Conservation (phyloP, 2,888 invertebrate genomes). For the Hydroisotoma schaefferi region DNA sequence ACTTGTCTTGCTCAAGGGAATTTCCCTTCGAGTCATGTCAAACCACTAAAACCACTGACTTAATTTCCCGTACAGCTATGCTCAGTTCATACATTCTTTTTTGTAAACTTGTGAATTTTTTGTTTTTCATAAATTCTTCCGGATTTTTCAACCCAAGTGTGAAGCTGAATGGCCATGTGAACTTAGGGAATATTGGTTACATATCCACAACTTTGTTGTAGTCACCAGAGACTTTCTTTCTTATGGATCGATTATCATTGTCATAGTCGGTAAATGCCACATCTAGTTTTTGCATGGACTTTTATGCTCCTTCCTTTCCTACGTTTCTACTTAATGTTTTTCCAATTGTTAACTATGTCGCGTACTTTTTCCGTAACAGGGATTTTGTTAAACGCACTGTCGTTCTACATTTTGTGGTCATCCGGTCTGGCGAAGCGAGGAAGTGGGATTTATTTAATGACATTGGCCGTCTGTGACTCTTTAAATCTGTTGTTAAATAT, state of each 20-base stretch:
- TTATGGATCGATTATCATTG: constrained; percentile 51
- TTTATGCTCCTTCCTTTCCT: background rate
- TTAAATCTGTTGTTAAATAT: constrained; percentile 52
- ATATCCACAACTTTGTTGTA: constrained; percentile 50
- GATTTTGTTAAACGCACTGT: constrained; percentile 50
- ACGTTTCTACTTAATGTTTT: background rate
- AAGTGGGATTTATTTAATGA: constrained; percentile 51
- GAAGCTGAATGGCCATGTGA: constrained; percentile 51
- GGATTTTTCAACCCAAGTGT: background rate
- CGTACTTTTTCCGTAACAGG: constrained; percentile 49
- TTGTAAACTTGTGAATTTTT: too few species aligned
- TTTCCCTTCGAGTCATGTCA: too few species aligned
- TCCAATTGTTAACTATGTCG: background rate
- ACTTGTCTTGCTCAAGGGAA: too few species aligned
- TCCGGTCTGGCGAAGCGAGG: constrained; percentile 51
- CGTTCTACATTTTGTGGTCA: constrained; percentile 51
- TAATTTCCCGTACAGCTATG: too few species aligned
- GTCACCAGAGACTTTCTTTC: constrained; percentile 50
- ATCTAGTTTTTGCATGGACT: background rate
- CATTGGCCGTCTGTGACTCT: constrained; percentile 52
- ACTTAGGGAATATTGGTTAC: constrained; percentile 51
- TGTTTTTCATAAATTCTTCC: background rate
- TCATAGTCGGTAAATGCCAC: constrained; percentile 50
- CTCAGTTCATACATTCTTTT: too few species aligned
- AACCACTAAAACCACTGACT: too few species aligned